Evolutionary conservation across 2,888 invertebrate genomes (phyloP).

Genomic region (Zhengitettix transpicula): DNA sequence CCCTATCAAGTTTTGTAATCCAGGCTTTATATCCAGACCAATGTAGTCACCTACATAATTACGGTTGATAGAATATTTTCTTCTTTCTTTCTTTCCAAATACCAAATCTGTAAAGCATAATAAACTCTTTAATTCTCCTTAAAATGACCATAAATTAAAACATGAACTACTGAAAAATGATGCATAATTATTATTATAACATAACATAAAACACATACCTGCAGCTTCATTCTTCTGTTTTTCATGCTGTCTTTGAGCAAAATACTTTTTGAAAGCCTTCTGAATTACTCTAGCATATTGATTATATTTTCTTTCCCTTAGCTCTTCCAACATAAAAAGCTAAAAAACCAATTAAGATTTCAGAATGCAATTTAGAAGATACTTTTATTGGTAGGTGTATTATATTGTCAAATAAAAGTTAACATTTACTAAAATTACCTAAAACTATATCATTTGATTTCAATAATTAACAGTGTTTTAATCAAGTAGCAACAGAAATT

Average conservation of each 20-base stretch:
- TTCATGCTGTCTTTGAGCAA: conserved; percentile 37
- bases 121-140: no score
- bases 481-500: no score
- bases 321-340: conserved; percentile 49
- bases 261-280: conserved; percentile 45
- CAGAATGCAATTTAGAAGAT: not conserved
- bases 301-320: conserved; percentile 47
- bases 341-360: conserved; percentile 19
- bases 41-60: conserved; percentile 53
- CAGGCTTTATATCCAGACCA: conserved; percentile 42
- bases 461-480: no score
- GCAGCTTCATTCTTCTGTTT: conserved; percentile 38
- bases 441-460: no score
- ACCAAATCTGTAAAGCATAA: conserved; percentile 19
- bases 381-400: not conserved
- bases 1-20: conserved; percentile 36
- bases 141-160: no score
- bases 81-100: conserved; percentile 41
- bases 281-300: conserved; percentile 45
- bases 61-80: conserved; percentile 41
- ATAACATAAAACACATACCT: conserved; percentile 16
- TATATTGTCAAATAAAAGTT: no score
- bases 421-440: no score
- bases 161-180: no score
- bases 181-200: not conserved